These are phyloP conservation scores for Eugnorisma glareosa DNA, from an alignment of 2,888 invertebrate genomes.

Conservation along the genomic window DNA sequence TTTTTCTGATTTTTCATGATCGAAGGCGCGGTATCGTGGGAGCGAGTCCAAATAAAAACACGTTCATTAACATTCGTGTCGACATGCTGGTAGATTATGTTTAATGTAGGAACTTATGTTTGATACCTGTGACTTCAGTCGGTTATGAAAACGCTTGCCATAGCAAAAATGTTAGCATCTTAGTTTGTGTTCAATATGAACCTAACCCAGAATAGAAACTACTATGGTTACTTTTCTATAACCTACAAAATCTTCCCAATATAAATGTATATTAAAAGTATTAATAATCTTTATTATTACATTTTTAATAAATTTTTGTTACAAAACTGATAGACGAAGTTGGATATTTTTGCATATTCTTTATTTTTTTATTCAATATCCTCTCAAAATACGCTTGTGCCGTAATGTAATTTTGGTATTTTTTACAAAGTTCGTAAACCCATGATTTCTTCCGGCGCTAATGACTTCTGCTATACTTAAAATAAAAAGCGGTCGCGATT, in stretches of 20 bases:
- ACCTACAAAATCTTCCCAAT: neutral
- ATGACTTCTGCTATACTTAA: constrained; percentile 45
- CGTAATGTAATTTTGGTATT: constrained; percentile 14
- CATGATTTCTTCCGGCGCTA: constrained; percentile 32
- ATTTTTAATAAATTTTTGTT: neutral
- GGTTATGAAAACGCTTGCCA: neutral
- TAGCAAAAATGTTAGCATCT: neutral
- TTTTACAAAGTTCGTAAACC: constrained; percentile 43
- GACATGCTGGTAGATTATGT: constrained; percentile 6
- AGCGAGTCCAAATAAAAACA: constrained; percentile 59
- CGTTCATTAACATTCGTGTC: constrained; percentile 20
- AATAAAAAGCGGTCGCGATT: constrained; percentile 47
- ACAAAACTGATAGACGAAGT: neutral
- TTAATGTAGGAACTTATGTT: neutral
- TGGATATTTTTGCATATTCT: neutral
- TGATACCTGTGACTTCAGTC: neutral
- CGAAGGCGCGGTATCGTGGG: constrained; percentile 74
- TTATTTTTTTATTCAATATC: constrained; percentile 5
- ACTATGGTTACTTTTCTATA: neutral
- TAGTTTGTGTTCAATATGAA: neutral
- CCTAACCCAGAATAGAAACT: neutral
- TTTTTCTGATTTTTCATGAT: constrained; percentile 75
- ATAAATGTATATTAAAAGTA: neutral
- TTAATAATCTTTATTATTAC: neutral
- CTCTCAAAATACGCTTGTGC: constrained; percentile 13